These are phyloP conservation scores for Trichogramma dendrolimi DNA, from an alignment of 2,888 invertebrate genomes.

Conservation along the genomic window DNA sequence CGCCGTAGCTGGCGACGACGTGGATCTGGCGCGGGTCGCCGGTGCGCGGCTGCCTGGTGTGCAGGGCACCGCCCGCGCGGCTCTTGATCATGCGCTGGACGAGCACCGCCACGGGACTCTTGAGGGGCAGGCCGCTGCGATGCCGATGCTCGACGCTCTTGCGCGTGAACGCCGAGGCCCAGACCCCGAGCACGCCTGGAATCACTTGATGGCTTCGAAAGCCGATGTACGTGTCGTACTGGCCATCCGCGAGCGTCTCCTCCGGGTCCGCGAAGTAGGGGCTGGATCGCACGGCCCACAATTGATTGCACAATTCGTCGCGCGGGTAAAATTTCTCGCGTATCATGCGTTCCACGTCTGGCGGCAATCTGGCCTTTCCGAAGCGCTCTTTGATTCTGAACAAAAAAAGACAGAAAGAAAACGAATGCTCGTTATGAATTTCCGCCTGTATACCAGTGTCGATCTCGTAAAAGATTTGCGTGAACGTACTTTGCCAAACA, in stretches of 20 bases:
- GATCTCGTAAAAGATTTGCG: no score
- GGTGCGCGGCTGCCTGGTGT: conserved; percentile 72
- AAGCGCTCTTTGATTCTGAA: not conserved
- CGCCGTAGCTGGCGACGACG: conserved; percentile 76
- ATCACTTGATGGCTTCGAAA: conserved; percentile 58
- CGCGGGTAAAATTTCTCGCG: conserved; percentile 41
- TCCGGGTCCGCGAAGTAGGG: conserved; percentile 77
- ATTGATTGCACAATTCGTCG: conserved; percentile 31
- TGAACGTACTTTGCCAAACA: no score
- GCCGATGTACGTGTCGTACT: conserved; percentile 75
- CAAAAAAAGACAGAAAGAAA: not conserved
- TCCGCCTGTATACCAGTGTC: no score
- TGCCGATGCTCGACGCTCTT: conserved; percentile 76
- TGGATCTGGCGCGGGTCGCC: conserved; percentile 66
- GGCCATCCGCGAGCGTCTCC: conserved; percentile 77
- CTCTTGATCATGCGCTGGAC: conserved; percentile 73
- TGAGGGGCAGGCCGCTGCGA: conserved; percentile 60
- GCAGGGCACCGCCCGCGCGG: conserved; percentile 73
- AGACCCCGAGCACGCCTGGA: conserved; percentile 65
- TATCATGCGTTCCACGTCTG: not conserved
- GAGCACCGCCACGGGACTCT: conserved; percentile 72
- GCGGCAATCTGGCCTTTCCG: conserved; percentile 26
- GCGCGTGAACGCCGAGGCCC: conserved; percentile 76
- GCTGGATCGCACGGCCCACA: conserved; percentile 66
- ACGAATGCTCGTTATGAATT: not conserved